Evolutionary conservation across 2,113 vertebrate species (phyloP).

Genomic region (Melanerpes formicivorus): DNA sequence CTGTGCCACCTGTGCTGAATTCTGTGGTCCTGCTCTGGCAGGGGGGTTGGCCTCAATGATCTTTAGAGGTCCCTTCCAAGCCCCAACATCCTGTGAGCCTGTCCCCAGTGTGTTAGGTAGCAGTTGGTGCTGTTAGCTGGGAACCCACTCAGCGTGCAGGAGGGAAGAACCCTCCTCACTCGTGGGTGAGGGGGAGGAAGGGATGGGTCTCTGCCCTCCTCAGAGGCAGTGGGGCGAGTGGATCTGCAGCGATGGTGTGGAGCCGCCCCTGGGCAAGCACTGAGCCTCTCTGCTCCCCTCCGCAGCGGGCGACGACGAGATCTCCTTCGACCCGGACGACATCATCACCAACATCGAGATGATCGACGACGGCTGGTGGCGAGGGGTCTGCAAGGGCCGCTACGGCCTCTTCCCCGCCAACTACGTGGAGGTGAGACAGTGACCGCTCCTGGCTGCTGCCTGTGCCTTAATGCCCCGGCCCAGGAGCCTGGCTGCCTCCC

Average conservation of each 20-base stretch:
- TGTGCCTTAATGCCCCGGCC: slow-evolving; percentile 34
- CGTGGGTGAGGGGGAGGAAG: not conserved
- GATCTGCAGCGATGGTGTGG: no score
- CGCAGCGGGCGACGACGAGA: slow-evolving; percentile 93
- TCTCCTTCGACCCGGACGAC: slow-evolving; percentile 97
- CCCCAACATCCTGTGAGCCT: no score
- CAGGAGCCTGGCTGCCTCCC: slow-evolving; percentile 53
- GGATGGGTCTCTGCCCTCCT: rapidly evolving
- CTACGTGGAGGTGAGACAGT: slow-evolving; percentile 93
- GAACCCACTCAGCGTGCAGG: not conserved
- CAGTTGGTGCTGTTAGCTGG: not conserved
- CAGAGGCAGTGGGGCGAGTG: not conserved
- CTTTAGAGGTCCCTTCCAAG: no score
- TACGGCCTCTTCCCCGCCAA: slow-evolving; percentile 97
- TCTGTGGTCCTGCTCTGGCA: no score
- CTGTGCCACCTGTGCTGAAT: no score
- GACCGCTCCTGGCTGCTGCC: slow-evolving; percentile 15
- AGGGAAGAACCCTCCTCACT: not conserved
- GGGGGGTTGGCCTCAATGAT: no score
- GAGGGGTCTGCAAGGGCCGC: slow-evolving; percentile 89
- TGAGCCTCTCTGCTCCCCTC: not conserved
- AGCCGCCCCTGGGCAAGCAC: rapidly evolving
- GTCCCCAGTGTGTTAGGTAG: not conserved
- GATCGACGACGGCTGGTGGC: slow-evolving; percentile 99
- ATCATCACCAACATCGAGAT: slow-evolving; percentile 99